Evolutionary conservation across 1,140 invertebrate genomes (phyloP), one percentile per base, ranked within the genome.

Genomic region (Diabrotica undecimpunctata): DNA sequence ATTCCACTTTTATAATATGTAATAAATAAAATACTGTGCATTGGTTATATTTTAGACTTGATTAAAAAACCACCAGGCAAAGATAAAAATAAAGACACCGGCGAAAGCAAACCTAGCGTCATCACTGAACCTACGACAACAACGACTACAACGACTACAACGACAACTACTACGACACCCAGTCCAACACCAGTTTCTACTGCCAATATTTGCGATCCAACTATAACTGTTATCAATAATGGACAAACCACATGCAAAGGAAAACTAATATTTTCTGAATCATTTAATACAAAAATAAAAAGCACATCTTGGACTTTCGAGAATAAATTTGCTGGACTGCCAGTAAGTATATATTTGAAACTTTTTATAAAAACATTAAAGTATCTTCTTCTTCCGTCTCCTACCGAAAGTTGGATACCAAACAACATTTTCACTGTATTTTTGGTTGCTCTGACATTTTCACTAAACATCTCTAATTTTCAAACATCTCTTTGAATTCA

Each of bases 251-350:
- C 58, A 5, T 79, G 79, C 61, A 72, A 66, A 58, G 77, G 74
- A 25, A 61, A 69, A 63, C 51, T 75, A 7, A 76, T 80, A 67
- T 82, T 79, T 65, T 58, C 74, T 54, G 77, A 79, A n/a, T 61
- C 73, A 36, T 80, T 79, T 60, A 60, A 66, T 25, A 65, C 46
- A 5, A 38, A 72, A 7, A 64, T 65, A 10, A 60, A 69, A 57
- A 65, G 72, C 8, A 77, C 80, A 65, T 54, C 58, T 52, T 84
- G 82, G 83, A 79, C 71, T 3, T 72, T 78, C 11, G 82, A 84
- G 71, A 72, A 79, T 38, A 80, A 76, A 69, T 82, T 84, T 70
- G 80, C 80, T 50, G 72, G 75, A 10, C 75, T 76, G 69, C 83
- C 71, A 13, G 67, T 77, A 61, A 68, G 60, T 68, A 36, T 39